A percentile compares a stretch with the other conserved stretches of the same genome.
Conservation (phyloP, 2,797 vertebrate genomes). For the Squalus acanthias region DNA sequence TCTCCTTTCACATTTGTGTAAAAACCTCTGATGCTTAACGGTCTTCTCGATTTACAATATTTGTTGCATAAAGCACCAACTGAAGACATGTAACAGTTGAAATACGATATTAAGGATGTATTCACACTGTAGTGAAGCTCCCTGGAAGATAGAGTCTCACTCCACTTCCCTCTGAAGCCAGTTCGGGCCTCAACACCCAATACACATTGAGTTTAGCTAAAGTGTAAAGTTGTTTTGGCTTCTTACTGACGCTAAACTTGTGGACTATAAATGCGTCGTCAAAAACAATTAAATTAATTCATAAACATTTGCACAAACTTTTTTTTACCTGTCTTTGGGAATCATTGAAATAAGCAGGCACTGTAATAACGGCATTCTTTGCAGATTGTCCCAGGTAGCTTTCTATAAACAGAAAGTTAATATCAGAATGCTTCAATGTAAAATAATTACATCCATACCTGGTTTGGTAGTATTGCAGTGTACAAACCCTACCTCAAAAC, state of each 20-base stretch:
- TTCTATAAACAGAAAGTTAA: conserved; percentile 61
- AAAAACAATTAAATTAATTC: background rate
- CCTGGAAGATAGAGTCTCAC: background rate
- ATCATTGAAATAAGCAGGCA: conserved; percentile 97
- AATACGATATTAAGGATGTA: background rate
- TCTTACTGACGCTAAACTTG: background rate
- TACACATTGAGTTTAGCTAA: too few species aligned
- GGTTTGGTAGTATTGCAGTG: background rate
- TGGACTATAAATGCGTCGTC: background rate
- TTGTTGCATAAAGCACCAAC: background rate
- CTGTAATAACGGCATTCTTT: conserved; percentile 93
- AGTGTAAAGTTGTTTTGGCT: too few species aligned
- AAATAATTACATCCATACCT: background rate
- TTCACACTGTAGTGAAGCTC: background rate
- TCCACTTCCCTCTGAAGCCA: background rate
- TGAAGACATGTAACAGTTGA: background rate
- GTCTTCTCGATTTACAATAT: background rate
- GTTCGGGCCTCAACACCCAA: background rate
- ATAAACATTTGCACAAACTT: background rate
- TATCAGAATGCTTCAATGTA: background rate
- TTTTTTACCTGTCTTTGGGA: conserved; percentile 88
- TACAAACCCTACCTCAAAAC: background rate
- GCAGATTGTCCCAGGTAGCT: conserved; percentile 81
- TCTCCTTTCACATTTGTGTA: background rate
- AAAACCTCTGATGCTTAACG: background rate